Base-by-base conservation (phyloP, 1,140 invertebrate species). In the Brachionus rubens region DNA sequence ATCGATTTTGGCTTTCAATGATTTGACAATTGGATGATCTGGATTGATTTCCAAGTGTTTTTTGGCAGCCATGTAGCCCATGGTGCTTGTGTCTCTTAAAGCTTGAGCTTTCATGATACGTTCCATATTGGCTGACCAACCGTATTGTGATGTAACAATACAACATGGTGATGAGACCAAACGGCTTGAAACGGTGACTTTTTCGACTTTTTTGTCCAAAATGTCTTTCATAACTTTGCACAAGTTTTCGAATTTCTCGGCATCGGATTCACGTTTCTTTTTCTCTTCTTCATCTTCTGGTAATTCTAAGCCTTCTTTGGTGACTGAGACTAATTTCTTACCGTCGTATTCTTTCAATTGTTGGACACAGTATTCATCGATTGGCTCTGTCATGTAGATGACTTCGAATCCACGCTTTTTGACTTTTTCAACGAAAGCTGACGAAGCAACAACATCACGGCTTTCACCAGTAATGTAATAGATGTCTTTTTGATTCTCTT, bases 91-190 rank as follows among this genome's bases (percentile, higher is more conserved):
- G 81, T 98, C 96, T 26, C 93, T 86, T 0, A 97, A 87, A 40
- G 94, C 94, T 83, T 97, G 94, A 0, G 95, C 96, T 85, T 98
- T 98, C 95, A 98, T 98, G 85, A 99, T 98, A 75, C 96, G 89
- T 83, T 99, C 96, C 96, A 99, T 99, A 86, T 99, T 99, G 4
- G 96, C 95, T 6, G 95, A 93, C 96, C 95, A 98, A 54, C 96
- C 95, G 83, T 96, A 98, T 83, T 98, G 94, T 14, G 92, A 93
- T 14, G 96, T 98, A 19, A 99, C 96, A 81, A 99, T 98, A 84
- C 96, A 98, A 86, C 95, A 98, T 0, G 96, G 96, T 1, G 95
- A 98, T 78, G 93, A 91, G 0, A 97, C 94, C 75, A 99, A 85
- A 80, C 89, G 80, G 85, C 97, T 97, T 1, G 92, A 95, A 0